Evolutionary conservation across 2,888 invertebrate genomes (phyloP).

Genomic region (Adineta ricciae): DNA sequence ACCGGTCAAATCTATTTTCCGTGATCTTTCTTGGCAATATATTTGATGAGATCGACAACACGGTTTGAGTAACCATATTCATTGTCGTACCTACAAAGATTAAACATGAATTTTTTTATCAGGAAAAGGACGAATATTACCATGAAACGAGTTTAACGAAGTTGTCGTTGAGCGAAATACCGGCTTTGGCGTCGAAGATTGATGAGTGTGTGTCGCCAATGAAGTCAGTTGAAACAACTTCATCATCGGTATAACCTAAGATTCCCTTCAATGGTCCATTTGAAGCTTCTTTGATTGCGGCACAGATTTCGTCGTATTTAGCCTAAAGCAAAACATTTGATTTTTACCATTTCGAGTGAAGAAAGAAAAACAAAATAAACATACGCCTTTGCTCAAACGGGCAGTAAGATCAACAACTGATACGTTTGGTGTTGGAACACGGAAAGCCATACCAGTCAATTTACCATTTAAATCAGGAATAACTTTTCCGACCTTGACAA

Average conservation of each 20-base stretch:
- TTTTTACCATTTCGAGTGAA: too few species aligned
- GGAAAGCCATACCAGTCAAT: constrained; percentile 98
- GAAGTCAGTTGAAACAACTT: constrained; percentile 91
- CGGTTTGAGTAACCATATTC: constrained; percentile 95
- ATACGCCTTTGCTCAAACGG: constrained; percentile 49
- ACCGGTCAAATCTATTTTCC: background rate
- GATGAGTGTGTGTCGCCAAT: constrained; percentile 79
- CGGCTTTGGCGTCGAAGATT: constrained; percentile 91
- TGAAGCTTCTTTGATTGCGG: constrained; percentile 68
- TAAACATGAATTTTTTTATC: too few species aligned
- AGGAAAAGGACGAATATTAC: constrained; percentile 55
- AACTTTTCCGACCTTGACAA: constrained; percentile 65
- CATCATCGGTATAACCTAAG: constrained; percentile 85
- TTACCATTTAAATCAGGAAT: constrained; percentile 93
- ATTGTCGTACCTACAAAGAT: constrained; percentile 66
- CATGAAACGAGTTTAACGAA: constrained; percentile 96
- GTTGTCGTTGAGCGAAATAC: constrained; percentile 79
- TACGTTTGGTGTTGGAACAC: constrained; percentile 89
- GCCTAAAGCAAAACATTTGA: too few species aligned
- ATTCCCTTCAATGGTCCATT: constrained; percentile 78
- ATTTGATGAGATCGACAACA: constrained; percentile 69
- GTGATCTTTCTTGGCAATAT: constrained; percentile 25
- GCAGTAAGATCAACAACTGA: constrained; percentile 95
- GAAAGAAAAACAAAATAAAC: background rate
- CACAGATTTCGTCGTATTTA: constrained; percentile 76